phyloP scores from a whole-genome alignment of 30 jellyfish, hydroid and myxozoan species.

The Nemopilema nomurai region DNA sequence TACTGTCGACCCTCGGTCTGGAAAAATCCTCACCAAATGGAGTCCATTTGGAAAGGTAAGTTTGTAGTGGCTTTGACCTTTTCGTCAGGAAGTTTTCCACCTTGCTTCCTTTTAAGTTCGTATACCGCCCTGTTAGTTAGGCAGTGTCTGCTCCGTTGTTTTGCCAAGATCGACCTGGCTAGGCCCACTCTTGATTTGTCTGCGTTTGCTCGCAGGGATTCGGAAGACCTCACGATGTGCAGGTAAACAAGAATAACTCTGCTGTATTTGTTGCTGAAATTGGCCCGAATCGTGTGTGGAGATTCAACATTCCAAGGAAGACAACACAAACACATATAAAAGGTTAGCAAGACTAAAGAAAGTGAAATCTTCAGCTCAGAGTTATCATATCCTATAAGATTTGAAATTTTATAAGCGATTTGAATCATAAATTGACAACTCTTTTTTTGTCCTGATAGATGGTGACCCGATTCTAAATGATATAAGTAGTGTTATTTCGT shows the following conservation, averaged over 20 bases:
- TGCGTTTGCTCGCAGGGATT: constrained; percentile 76
- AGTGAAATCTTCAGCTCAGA: not conserved
- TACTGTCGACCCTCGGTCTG: constrained; percentile 64
- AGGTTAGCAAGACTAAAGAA: not conserved
- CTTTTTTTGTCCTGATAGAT: not conserved
- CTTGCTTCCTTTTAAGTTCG: no score
- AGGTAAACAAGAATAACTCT: constrained; percentile 42
- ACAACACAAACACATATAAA: not conserved
- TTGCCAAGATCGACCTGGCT: not conserved
- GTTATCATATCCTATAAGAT: not conserved
- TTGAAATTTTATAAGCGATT: no score
- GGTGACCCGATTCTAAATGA: not conserved
- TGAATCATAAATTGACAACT: no score
- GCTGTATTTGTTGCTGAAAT: constrained; percentile 74
- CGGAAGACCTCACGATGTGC: constrained; percentile 75
- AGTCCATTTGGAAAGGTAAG: constrained; percentile 64
- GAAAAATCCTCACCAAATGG: constrained; percentile 67
- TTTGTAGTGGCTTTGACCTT: not conserved
- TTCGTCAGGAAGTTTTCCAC: not conserved
- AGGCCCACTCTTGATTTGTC: not conserved
- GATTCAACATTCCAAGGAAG: constrained; percentile 24
- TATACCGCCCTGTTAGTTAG: no score
- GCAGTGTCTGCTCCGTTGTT: no score
- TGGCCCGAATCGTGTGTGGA: constrained; percentile 85
- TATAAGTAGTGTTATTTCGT: not conserved